phyloP scores from a whole-genome alignment of 23 tunicate species.

The Botrylloides violaceus region DNA sequence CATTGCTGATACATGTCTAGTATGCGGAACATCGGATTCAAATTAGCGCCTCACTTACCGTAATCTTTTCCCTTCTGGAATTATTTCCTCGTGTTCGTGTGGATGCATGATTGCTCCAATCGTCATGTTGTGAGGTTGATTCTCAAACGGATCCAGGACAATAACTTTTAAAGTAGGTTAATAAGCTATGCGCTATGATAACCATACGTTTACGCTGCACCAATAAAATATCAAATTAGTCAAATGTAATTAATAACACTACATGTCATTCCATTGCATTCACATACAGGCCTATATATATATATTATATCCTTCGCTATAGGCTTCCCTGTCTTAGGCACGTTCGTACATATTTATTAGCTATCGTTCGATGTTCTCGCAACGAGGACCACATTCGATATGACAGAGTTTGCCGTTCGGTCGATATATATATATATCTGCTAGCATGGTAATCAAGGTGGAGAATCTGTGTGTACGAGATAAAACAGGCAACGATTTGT shows the following conservation, averaged over 20 bases:
- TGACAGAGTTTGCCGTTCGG: neutral
- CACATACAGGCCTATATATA: too few relatives aligned
- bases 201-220: neutral
- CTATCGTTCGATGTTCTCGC: neutral
- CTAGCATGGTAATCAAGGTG: neutral
- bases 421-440: neutral
- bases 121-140: slow-evolving; percentile 16
- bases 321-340: neutral
- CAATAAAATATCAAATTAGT: neutral
- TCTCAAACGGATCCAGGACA: slow-evolving; percentile 9
- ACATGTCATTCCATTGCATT: too few relatives aligned
- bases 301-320: too few relatives aligned
- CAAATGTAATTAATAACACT: too few relatives aligned
- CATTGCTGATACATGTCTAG: too few relatives aligned
- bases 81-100: neutral
- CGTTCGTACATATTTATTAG: neutral
- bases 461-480: neutral
- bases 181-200: neutral
- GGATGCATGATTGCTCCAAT: slow-evolving; percentile 10
- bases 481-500: neutral
- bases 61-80: slow-evolving; percentile 19
- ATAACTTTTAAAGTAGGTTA: neutral
- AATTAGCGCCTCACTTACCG: neutral
- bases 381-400: neutral
- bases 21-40: neutral